These are phyloP conservation scores for Melierax canorus DNA, from an alignment of 2,113 vertebrate genomes.

Conservation along the genomic window DNA sequence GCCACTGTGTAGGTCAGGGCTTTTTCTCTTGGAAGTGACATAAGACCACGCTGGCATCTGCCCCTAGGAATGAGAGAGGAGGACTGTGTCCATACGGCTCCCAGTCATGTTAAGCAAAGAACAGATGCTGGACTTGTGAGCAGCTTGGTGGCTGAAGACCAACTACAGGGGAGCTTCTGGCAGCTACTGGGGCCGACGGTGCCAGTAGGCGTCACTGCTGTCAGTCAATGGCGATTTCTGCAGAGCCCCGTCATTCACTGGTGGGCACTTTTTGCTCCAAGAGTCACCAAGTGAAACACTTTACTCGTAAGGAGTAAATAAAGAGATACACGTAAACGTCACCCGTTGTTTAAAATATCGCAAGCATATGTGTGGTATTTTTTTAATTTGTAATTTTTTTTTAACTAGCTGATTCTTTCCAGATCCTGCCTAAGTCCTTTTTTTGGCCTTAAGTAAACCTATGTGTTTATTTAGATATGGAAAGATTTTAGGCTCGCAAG, in stretches of 20 bases:
- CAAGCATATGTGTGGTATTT: not conserved
- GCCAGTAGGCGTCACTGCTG: slow-evolving; percentile 56
- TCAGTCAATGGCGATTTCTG: slow-evolving; percentile 43
- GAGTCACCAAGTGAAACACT: not conserved
- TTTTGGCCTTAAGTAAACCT: not conserved
- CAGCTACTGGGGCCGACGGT: not conserved
- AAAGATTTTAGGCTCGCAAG: slow-evolving; percentile 18
- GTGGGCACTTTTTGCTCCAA: slow-evolving; percentile 2
- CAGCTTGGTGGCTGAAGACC: slow-evolving; percentile 50
- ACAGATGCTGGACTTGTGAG: slow-evolving; percentile 65
- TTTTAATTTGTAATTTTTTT: not conserved
- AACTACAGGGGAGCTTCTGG: slow-evolving; percentile 59
- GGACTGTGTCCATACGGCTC: slow-evolving; percentile 47
- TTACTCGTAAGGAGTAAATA: not conserved
- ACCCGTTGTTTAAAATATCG: not conserved
- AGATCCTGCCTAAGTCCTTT: not conserved
- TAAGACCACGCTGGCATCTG: slow-evolving; percentile 44
- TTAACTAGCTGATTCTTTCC: not conserved
- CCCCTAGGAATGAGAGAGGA: slow-evolving; percentile 53
- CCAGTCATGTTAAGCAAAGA: slow-evolving; percentile 59
- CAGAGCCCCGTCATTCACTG: not conserved
- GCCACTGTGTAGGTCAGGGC: slow-evolving; percentile 16
- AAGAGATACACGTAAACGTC: not conserved
- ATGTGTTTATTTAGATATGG: slow-evolving; percentile 26
- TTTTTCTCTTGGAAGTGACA: slow-evolving; percentile 51